A percentile compares a stretch with the other conserved stretches of the same genome.
phyloP scores from a whole-genome alignment of 2,888 invertebrate genomes.

The Blera fallax region DNA sequence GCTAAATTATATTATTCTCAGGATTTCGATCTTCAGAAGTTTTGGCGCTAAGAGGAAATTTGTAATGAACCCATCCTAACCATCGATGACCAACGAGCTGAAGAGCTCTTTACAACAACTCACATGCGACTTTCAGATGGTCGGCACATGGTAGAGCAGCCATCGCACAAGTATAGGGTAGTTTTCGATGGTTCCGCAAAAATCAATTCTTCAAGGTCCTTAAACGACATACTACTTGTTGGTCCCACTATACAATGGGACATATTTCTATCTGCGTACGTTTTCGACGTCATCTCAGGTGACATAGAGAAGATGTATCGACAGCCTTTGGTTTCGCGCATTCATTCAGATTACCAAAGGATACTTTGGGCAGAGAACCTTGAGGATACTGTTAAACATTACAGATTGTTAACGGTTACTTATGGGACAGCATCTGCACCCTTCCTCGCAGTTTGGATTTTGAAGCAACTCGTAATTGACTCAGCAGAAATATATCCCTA shows the following conservation, averaged over 20 bases:
- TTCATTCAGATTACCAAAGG: constrained; percentile 44
- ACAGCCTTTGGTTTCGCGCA: constrained; percentile 28
- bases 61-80: not conserved
- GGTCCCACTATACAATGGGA: constrained; percentile 48
- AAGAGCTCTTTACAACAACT: not conserved
- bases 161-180: constrained; percentile 31
- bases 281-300: constrained; percentile 43
- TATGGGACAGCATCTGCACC: constrained; percentile 59
- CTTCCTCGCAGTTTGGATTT: constrained; percentile 44
- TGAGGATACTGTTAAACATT: constrained; percentile 26
- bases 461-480: constrained; percentile 65
- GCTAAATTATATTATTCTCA: not conserved
- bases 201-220: no score
- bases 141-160: not conserved
- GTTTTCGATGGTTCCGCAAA: constrained; percentile 54
- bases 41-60: not conserved
- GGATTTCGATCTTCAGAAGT: not conserved
- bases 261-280: constrained; percentile 28
- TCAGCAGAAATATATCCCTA: constrained; percentile 48
- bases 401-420: constrained; percentile 42
- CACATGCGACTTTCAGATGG: no score
- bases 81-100: not conserved
- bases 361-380: constrained; percentile 47
- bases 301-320: constrained; percentile 64
- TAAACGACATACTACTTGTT: constrained; percentile 42